Evolutionary conservation across 1,140 invertebrate species (phyloP), one percentile per base, ranked within the genome.

Genomic region (Drosophila virilis): DNA sequence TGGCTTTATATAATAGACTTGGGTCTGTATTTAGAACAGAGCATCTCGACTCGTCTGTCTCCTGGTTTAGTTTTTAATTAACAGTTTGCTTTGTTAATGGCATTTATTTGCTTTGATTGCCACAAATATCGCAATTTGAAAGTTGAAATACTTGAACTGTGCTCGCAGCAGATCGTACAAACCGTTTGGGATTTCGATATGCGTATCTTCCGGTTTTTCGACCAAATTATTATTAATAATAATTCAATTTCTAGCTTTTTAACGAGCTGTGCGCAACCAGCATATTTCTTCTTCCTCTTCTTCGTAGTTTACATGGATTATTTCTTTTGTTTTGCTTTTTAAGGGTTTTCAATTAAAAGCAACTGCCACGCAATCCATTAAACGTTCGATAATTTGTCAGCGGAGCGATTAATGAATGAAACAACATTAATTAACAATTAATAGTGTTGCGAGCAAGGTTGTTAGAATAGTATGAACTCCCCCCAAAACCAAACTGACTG

Each of bases 341-440:
- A 67, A 67, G 48, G 60, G 60, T 48, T 46, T 48, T 62, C 59
- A 70, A 78, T 82, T 75, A 69, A 76, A 70, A 74, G 62, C 33
- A 65, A 65, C 8, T 58, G 48, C 51, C 33, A 17, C 13, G n/a
- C 77, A 74, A 71, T 60, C 65, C 52, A 70, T 80, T 76, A 64
- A 74, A 76, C 85, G 84, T 77, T 81, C 84, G 82, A 84, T 88
- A 80, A 88, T 89, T 88, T 88, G 84, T 88, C 84, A 89, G 80
- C 54, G 33, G 70, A 57, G 59, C 57, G 68, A 76, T 82, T 73
- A 78, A 69, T 74, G 71, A 75, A 66, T 75, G 57, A 52, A 62
- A 66, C 66, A 84, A 88, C 76, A 82, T 84, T 84, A 84, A 84
- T 89, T 84, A 84, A 68, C 84, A 70, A 89, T 84, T 89, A 80